These are phyloP conservation scores for Zaprionus africanus DNA, from an alignment of 1,140 invertebrate species.

Conservation along the genomic window DNA sequence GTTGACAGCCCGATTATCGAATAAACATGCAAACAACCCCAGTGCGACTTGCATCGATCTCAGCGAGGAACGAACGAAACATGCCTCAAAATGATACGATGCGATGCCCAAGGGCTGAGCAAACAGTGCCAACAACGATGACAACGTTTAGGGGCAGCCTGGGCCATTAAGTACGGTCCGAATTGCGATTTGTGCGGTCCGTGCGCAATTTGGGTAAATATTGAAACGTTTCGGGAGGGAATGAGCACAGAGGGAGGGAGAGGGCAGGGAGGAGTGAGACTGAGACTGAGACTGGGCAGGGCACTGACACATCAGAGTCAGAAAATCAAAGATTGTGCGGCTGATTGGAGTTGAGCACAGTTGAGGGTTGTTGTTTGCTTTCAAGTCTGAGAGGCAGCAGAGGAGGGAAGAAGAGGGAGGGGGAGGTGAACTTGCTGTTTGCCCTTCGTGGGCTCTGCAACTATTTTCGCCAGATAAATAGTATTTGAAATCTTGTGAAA, in stretches of 20 bases:
- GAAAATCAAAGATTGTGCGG: conserved; percentile 76
- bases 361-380: conserved; percentile 10
- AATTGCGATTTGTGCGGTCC: conserved; percentile 61
- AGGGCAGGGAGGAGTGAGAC: too few species aligned
- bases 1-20: conserved; percentile 19
- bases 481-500: conserved; percentile 19
- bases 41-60: conserved; percentile 5
- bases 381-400: conserved; percentile 5
- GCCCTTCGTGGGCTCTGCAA: conserved; percentile 45
- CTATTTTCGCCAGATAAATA: conserved; percentile 53
- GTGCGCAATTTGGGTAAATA: conserved; percentile 78
- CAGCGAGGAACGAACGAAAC: conserved; percentile 31
- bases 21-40: conserved; percentile 23
- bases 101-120: conserved; percentile 48
- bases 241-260: not conserved
- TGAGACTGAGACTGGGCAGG: not conserved
- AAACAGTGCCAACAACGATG: conserved; percentile 57
- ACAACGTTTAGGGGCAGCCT: conserved; percentile 61
- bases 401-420: conserved; percentile 19
- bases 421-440: conserved; percentile 28
- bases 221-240: conserved; percentile 65
- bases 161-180: conserved; percentile 66
- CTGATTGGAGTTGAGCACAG: conserved; percentile 64
- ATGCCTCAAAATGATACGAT: conserved; percentile 55
- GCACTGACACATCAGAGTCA: conserved; percentile 22